A percentile compares a stretch with the other conserved stretches of the same genome.
These are phyloP conservation scores for Laupala kohalensis DNA, from an alignment of 1,140 invertebrate species.

Conservation along the genomic window DNA sequence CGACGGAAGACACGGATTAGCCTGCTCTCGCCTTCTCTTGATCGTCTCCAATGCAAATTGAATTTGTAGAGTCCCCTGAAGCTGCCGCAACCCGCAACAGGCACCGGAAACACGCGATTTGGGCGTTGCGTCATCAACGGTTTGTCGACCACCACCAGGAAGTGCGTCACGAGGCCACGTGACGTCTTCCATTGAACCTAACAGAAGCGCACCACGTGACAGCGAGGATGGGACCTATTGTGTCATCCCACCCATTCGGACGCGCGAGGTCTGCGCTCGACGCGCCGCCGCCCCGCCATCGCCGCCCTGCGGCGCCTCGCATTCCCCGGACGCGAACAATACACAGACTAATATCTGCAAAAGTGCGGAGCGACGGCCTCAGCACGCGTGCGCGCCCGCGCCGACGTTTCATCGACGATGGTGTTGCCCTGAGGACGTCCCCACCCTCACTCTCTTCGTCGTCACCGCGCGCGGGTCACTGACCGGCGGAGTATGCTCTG, in stretches of 20 bases:
- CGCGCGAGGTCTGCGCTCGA: not conserved
- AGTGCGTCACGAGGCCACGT: not conserved
- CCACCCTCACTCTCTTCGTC: too few species aligned
- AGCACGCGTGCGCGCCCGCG: too few species aligned
- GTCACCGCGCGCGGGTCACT: not conserved
- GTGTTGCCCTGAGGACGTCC: not conserved
- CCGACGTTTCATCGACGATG: not conserved
- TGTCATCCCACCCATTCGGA: not conserved
- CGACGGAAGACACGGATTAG: not conserved
- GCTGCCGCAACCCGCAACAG: not conserved
- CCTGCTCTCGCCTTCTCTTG: not conserved
- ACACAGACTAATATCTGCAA: not conserved
- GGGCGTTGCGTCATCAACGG: not conserved
- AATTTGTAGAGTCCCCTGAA: not conserved
- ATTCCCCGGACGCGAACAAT: not conserved
- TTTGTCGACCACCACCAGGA: not conserved
- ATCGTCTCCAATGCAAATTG: not conserved
- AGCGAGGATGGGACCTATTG: not conserved
- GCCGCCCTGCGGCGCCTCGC: not conserved
- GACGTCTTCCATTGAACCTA: not conserved
- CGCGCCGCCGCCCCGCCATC: too few species aligned
- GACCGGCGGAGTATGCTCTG: not conserved
- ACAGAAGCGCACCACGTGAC: not conserved
- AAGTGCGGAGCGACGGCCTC: too few species aligned
- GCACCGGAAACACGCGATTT: not conserved